Evolutionary conservation across 2,888 invertebrate species (phyloP).

Genomic region (Pheosia gnoma): DNA sequence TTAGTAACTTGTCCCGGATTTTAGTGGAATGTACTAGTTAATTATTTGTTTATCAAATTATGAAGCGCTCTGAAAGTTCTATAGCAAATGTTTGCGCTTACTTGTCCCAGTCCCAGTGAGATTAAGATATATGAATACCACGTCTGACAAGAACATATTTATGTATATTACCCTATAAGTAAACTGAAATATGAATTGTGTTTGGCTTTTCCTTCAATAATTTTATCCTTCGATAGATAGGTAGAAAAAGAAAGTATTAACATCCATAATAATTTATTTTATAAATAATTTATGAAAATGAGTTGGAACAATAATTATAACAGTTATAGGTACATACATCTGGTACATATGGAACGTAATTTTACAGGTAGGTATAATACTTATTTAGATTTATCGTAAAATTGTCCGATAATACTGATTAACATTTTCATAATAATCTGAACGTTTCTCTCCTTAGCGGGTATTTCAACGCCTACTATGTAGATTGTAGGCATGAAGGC

Average conservation of each 20-base stretch:
- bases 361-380: slow-evolving; percentile 43
- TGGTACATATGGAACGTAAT: slow-evolving; percentile 39
- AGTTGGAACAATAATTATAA: slow-evolving; percentile 18
- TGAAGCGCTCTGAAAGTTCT: slow-evolving; percentile 11
- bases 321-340: slow-evolving; percentile 13
- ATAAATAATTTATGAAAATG: slow-evolving; percentile 34
- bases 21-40: not conserved
- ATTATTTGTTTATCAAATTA: not conserved
- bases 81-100: slow-evolving; percentile 16
- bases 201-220: slow-evolving; percentile 10
- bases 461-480: not conserved
- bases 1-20: not conserved
- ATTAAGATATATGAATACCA: not conserved
- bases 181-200: slow-evolving; percentile 28
- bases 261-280: slow-evolving; percentile 37
- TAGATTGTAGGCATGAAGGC: not conserved
- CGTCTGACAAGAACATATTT: not conserved
- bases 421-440: slow-evolving; percentile 44
- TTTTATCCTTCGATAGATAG: not conserved
- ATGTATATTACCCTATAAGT: slow-evolving; percentile 10
- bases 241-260: slow-evolving; percentile 11
- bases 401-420: slow-evolving; percentile 36
- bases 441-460: slow-evolving; percentile 59
- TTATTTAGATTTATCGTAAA: slow-evolving; percentile 27
- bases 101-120: slow-evolving; percentile 13